Evolutionary conservation across 2,888 invertebrate genomes (phyloP).

Genomic region (Phalangium opilio): DNA sequence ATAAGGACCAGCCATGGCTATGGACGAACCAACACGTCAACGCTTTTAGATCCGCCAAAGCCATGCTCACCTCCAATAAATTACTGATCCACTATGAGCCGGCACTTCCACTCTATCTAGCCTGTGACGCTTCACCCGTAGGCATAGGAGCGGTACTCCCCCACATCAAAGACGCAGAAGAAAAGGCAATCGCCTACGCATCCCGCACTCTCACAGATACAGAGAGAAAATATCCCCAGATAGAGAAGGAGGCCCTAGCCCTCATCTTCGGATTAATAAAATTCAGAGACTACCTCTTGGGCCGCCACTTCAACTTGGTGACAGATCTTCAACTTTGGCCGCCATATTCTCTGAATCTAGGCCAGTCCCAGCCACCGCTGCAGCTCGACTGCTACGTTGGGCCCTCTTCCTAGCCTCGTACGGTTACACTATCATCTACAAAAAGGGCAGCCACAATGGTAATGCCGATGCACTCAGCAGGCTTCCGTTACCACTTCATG

Average conservation of each 20-base stretch:
- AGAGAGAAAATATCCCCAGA: constrained; percentile 24
- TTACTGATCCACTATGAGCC: constrained; percentile 27
- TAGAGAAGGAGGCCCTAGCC: too few relatives aligned
- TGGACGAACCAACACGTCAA: constrained; percentile 13
- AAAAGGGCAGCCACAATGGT: constrained; percentile 18
- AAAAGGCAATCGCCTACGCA: constrained; percentile 24
- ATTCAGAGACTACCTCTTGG: constrained; percentile 31
- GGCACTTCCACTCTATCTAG: constrained; percentile 23
- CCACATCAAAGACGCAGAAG: constrained; percentile 29
- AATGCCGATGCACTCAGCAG: constrained; percentile 27
- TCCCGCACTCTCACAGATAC: constrained; percentile 18
- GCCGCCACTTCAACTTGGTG: too few relatives aligned
- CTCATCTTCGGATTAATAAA: constrained; percentile 30
- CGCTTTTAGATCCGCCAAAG: constrained; percentile 21
- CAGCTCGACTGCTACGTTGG: constrained; percentile 25
- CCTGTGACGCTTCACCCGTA: constrained; percentile 30
- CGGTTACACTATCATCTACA: constrained; percentile 25
- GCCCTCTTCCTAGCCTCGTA: constrained; percentile 26
- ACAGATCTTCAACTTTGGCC: constrained; percentile 30
- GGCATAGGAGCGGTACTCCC: constrained; percentile 21
- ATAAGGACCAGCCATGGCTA: constrained; percentile 17
- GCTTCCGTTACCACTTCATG: constrained; percentile 12
- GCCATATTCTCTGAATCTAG: neutral
- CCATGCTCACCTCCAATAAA: constrained; percentile 17
- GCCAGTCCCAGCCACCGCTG: constrained; percentile 22